phyloP scores from a whole-genome alignment of 2,797 vertebrate species.

The Macroramphosus scolopax region DNA sequence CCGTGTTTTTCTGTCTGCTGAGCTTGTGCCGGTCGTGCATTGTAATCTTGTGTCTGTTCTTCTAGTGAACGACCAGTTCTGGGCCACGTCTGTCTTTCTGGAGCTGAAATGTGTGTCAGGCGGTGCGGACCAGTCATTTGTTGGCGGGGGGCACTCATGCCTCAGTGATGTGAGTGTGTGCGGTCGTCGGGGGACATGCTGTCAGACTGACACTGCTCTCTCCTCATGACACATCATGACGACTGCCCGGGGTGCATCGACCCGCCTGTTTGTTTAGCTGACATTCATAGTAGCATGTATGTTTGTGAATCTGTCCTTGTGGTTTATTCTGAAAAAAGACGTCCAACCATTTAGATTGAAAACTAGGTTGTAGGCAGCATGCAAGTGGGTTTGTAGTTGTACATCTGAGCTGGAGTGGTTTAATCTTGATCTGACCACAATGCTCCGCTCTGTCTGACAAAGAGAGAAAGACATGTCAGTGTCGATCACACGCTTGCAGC shows the following conservation, averaged over 20 bases:
- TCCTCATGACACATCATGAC: conserved; percentile 36
- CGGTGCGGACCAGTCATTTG: conserved; percentile 27
- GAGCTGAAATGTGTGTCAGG: conserved; percentile 45
- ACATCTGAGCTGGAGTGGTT: neutral
- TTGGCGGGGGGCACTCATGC: conserved; percentile 13
- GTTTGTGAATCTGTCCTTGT: conserved; percentile 1
- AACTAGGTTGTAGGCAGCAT: neutral
- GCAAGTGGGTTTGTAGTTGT: neutral
- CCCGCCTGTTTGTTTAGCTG: conserved; percentile 4
- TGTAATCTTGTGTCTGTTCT: conserved; percentile 7
- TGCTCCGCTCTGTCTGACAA: too few species aligned
- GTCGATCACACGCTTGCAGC: conserved; percentile 1
- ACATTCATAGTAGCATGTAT: neutral
- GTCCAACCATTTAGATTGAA: too few species aligned
- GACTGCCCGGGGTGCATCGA: conserved; percentile 25
- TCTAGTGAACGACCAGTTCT: conserved; percentile 21
- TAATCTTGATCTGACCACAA: conserved; percentile 9
- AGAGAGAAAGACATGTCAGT: conserved; percentile 4
- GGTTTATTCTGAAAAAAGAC: neutral
- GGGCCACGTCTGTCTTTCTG: conserved; percentile 36
- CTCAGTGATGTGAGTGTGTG: conserved; percentile 18
- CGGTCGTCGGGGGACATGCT: conserved; percentile 23
- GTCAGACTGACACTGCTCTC: conserved; percentile 47
- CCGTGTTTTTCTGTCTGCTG: conserved; percentile 6
- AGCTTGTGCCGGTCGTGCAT: conserved; percentile 1